Conservation (phyloP, 1,140 invertebrate species). For the Acromyrmex echinatior region DNA sequence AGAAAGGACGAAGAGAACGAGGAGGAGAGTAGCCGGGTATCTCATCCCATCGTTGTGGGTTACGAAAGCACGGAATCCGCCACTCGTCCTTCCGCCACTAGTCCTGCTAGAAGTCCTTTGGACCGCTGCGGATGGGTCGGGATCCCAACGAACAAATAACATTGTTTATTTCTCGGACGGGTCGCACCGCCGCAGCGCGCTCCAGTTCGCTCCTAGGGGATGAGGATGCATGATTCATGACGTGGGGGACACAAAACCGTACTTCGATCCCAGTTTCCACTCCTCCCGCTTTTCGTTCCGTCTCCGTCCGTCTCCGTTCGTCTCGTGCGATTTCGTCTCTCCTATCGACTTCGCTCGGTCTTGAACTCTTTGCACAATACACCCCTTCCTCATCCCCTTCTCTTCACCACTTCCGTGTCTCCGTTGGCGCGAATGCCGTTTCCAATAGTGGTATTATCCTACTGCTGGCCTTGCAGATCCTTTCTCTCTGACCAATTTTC, state of each 20-base stretch:
- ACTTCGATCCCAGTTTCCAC: slow-evolving; percentile 72
- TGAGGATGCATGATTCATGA: slow-evolving; percentile 84
- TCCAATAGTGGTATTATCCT: slow-evolving; percentile 49
- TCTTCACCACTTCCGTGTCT: slow-evolving; percentile 38
- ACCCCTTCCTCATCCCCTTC: not conserved
- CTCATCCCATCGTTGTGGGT: slow-evolving; percentile 50
- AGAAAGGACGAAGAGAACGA: slow-evolving; percentile 1
- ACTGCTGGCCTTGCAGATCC: slow-evolving; percentile 55
- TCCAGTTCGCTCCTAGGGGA: slow-evolving; percentile 74
- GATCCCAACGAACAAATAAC: slow-evolving; percentile 80
- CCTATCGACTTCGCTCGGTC: slow-evolving; percentile 30
- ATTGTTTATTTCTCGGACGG: slow-evolving; percentile 84
- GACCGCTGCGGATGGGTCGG: slow-evolving; percentile 67
- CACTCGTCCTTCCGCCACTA: slow-evolving; percentile 62
- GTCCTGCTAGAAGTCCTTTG: slow-evolving; percentile 66
- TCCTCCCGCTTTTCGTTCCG: slow-evolving; percentile 27
- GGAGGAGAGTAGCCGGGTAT: slow-evolving; percentile 11
- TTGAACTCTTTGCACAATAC: slow-evolving; percentile 61
- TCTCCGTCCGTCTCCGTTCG: slow-evolving; percentile 44
- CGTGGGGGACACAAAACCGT: slow-evolving; percentile 74
- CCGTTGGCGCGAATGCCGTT: slow-evolving; percentile 38
- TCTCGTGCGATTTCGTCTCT: slow-evolving; percentile 31
- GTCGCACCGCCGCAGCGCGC: slow-evolving; percentile 70
- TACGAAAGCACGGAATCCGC: slow-evolving; percentile 66
- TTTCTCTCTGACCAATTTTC: slow-evolving; percentile 65